Evolutionary conservation across 2,113 vertebrate species (phyloP).

Genomic region (Elephas maximus): DNA sequence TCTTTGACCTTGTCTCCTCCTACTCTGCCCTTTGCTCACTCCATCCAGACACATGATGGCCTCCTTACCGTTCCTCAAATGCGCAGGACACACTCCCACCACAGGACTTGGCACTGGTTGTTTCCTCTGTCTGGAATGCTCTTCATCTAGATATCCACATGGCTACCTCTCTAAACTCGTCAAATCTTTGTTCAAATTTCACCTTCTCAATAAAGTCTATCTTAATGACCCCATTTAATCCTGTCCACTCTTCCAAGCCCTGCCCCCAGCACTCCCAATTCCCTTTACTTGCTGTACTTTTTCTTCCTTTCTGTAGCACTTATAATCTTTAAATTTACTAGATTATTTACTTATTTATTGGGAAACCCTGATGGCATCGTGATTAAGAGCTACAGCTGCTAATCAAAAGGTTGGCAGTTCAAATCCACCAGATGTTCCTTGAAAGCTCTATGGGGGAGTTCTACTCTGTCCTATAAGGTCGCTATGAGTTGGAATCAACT

Average conservation of each 20-base stretch:
- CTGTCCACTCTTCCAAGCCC: not conserved
- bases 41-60: not conserved
- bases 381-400: too few species aligned
- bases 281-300: not conserved
- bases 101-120: not conserved
- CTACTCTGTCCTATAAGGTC: too few species aligned
- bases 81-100: not conserved
- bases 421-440: too few species aligned
- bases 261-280: not conserved
- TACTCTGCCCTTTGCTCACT: fast-evolving
- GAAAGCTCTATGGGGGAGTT: too few species aligned
- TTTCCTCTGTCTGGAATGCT: not conserved
- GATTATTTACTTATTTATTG: not conserved
- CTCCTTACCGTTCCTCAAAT: not conserved
- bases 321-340: not conserved
- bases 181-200: not conserved
- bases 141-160: not conserved
- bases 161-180: not conserved
- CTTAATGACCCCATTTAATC: not conserved
- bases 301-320: not conserved
- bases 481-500: too few species aligned
- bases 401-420: too few species aligned
- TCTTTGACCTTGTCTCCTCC: not conserved
- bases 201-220: not conserved
- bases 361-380: too few species aligned